Percentiles rank a stretch among this genome's conserved stretches.
phyloP scores from a whole-genome alignment of 1,140 invertebrate genomes.

The Semibalanus balanoides region DNA sequence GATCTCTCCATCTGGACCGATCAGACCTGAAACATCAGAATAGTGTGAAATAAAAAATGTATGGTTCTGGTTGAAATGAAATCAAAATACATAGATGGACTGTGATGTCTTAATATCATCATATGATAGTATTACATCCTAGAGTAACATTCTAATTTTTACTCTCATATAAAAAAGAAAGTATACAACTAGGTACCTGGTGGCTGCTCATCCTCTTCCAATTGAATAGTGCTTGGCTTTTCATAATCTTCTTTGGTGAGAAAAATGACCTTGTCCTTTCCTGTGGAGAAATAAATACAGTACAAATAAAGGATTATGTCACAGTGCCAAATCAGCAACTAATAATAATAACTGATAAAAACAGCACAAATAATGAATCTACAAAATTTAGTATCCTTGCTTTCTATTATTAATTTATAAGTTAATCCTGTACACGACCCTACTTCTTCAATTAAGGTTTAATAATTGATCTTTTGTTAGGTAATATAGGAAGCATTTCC shows the following conservation, averaged over 20 bases:
- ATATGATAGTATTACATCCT: neutral
- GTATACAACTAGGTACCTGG: slow-evolving; percentile 26
- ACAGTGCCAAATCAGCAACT: no score
- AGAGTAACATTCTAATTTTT: neutral
- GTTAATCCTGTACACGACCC: no score
- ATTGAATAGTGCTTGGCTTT: slow-evolving; percentile 48
- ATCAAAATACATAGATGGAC: no score
- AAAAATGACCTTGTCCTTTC: slow-evolving; percentile 74
- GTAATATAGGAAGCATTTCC: slow-evolving; percentile 9
- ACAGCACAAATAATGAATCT: no score
- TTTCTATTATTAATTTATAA: no score
- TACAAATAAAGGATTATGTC: no score
- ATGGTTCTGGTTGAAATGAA: neutral
- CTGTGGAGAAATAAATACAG: slow-evolving; percentile 33
- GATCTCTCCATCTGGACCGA: slow-evolving; percentile 74
- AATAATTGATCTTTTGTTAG: no score
- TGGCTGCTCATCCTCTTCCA: slow-evolving; percentile 44
- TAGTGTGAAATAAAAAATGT: slow-evolving; percentile 9
- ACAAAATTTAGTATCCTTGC: no score
- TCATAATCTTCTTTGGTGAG: slow-evolving; percentile 56
- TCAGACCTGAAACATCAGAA: slow-evolving; percentile 48
- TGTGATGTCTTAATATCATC: slow-evolving; percentile 40
- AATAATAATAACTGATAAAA: no score
- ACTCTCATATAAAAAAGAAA: no score
- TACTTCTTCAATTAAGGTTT: no score